Conservation (phyloP, 2,797 vertebrate genomes). For the Avahi laniger region DNA sequence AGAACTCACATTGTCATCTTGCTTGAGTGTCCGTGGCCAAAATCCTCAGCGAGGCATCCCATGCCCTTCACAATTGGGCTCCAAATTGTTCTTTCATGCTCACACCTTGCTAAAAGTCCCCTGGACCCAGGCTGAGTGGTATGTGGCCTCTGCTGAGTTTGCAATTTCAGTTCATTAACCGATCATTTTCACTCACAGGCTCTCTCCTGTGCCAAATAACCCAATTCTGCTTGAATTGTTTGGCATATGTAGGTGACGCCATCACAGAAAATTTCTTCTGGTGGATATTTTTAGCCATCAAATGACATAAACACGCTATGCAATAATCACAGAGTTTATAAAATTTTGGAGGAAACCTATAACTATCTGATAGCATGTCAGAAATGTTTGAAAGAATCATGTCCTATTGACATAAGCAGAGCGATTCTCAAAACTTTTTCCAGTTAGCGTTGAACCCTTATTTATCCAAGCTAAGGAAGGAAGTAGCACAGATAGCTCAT, state of each 20-base stretch:
- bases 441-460: background rate
- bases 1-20: background rate
- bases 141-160: background rate
- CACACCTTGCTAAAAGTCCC: background rate
- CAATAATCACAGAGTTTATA: slow-evolving; percentile 53
- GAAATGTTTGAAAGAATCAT: slow-evolving; percentile 49
- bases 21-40: background rate
- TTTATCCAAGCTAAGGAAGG: slow-evolving; percentile 1
- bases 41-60: background rate
- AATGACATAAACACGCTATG: slow-evolving; percentile 44
- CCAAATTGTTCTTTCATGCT: background rate
- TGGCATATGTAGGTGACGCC: slow-evolving; percentile 38
- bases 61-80: background rate
- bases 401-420: slow-evolving; percentile 43
- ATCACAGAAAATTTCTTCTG: slow-evolving; percentile 42
- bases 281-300: slow-evolving; percentile 58
- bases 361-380: slow-evolving; percentile 42
- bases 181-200: slow-evolving; percentile 25
- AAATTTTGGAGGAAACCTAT: slow-evolving; percentile 44
- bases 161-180: slow-evolving; percentile 33
- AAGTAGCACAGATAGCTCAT: background rate
- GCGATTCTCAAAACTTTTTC: background rate
- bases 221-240: slow-evolving; percentile 43
- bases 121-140: background rate
- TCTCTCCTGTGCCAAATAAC: slow-evolving; percentile 27